Percentiles rank a stretch among this genome's conserved stretches.
Evolutionary conservation across 2,113 vertebrate species (phyloP).

Genomic region (Chaetodon auriga): DNA sequence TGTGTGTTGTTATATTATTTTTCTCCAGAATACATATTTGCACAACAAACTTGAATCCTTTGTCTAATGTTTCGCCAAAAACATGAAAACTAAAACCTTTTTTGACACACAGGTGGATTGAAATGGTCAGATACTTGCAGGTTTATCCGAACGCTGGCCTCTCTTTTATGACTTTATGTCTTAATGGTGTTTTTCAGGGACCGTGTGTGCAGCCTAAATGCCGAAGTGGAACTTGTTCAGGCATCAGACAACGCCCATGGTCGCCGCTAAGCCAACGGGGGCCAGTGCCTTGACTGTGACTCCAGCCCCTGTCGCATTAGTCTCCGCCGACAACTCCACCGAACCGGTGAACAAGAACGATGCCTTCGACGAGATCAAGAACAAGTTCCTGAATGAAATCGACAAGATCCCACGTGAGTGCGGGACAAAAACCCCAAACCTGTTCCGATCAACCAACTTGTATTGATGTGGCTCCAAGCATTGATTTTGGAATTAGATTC

Average conservation of each 20-base stretch:
- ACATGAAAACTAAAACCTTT: not conserved
- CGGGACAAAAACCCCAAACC: constrained; percentile 20
- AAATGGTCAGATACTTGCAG: not conserved
- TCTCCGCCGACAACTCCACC: constrained; percentile 87
- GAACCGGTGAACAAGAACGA: constrained; percentile 87
- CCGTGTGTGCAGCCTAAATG: constrained; percentile 78
- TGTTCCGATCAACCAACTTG: constrained; percentile 35
- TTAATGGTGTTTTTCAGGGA: constrained; percentile 60
- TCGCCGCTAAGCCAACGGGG: constrained; percentile 81
- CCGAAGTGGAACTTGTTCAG: constrained; percentile 90
- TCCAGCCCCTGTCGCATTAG: constrained; percentile 76
- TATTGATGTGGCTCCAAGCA: constrained; percentile 27
- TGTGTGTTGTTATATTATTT: not conserved
- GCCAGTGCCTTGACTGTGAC: constrained; percentile 78
- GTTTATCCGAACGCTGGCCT: not conserved
- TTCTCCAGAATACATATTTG: not conserved
- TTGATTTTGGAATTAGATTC: constrained; percentile 62
- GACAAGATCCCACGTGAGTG: constrained; percentile 95
- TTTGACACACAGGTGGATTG: not conserved
- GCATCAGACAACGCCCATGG: constrained; percentile 86
- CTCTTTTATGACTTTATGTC: not conserved
- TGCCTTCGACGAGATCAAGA: constrained; percentile 90
- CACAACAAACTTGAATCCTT: no score
- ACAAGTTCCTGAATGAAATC: constrained; percentile 95
- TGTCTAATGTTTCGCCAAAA: not conserved